Conservation (phyloP, 2,888 invertebrate species). For the Neuroscelio doddi region DNA sequence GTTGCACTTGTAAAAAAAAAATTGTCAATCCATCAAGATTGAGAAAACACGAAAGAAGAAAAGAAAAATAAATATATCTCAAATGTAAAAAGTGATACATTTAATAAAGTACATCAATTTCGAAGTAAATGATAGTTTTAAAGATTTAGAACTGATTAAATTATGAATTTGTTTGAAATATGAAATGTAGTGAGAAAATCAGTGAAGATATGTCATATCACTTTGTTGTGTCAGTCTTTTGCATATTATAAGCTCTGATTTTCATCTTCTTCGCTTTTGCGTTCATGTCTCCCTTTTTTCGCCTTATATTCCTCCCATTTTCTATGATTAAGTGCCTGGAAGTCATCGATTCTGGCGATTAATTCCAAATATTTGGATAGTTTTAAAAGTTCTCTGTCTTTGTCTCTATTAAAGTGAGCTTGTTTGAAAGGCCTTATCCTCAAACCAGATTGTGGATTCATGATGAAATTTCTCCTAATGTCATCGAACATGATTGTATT, state of each 20-base stretch:
- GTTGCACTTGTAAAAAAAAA: too few relatives aligned
- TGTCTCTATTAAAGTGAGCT: conserved; percentile 89
- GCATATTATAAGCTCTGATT: conserved; percentile 43
- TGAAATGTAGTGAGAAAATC: too few relatives aligned
- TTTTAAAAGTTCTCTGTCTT: conserved; percentile 87
- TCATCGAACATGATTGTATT: conserved; percentile 99
- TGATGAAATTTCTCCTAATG: conserved; percentile 93
- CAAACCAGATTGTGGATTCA: conserved; percentile 96
- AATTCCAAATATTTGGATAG: conserved; percentile 87
- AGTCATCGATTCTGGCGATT: conserved; percentile 87
- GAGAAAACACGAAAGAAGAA: too few relatives aligned
- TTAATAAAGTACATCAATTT: too few relatives aligned
- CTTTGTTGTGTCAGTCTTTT: not conserved
- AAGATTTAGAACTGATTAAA: too few relatives aligned
- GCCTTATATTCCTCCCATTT: conserved; percentile 91
- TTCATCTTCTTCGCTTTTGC: conserved; percentile 50
- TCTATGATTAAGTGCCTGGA: conserved; percentile 88
- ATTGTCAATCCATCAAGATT: too few relatives aligned
- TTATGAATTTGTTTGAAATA: too few relatives aligned
- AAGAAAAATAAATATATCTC: too few relatives aligned
- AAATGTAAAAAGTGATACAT: too few relatives aligned
- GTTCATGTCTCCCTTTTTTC: conserved; percentile 61
- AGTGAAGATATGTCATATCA: too few relatives aligned
- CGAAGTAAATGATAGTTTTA: too few relatives aligned
- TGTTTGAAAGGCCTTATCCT: conserved; percentile 92